Conservation (phyloP, 2,888 invertebrate species). For the Lasius platythorax region DNA sequence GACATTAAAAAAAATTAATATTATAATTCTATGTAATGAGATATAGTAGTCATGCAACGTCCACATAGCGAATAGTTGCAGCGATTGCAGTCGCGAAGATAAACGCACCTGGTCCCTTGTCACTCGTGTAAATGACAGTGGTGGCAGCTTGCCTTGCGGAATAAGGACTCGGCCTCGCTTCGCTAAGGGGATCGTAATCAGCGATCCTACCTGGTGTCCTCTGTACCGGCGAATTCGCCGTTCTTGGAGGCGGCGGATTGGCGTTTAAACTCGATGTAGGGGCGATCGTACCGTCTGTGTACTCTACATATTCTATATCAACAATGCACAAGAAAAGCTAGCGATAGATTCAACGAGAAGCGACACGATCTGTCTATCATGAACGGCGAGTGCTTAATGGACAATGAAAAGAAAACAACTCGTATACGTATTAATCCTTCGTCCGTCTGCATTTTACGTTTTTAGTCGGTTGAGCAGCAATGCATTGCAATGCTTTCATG, state of each 20-base stretch:
- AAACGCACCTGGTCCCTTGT: conserved; percentile 89
- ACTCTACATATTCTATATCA: conserved; percentile 84
- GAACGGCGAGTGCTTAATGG: not conserved
- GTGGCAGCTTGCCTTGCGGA: conserved; percentile 92
- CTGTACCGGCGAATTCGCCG: conserved; percentile 79
- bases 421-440: not conserved
- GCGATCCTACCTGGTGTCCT: conserved; percentile 92
- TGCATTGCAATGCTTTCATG: not conserved
- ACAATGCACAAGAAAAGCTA: conserved; percentile 68
- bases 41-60: conserved; percentile 8
- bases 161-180: conserved; percentile 90
- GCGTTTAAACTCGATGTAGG: conserved; percentile 80
- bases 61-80: not conserved
- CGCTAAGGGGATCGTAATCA: conserved; percentile 93
- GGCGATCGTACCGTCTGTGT: conserved; percentile 84
- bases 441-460: not conserved
- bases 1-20: not conserved
- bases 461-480: not conserved
- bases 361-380: conserved; percentile 18
- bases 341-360: conserved; percentile 53
- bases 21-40: not conserved
- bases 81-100: conserved; percentile 38
- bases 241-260: conserved; percentile 73
- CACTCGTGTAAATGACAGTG: conserved; percentile 94
- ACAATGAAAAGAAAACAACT: not conserved